phyloP scores from a whole-genome alignment of 2,888 invertebrate species.

The Drosophila lacicola region DNA sequence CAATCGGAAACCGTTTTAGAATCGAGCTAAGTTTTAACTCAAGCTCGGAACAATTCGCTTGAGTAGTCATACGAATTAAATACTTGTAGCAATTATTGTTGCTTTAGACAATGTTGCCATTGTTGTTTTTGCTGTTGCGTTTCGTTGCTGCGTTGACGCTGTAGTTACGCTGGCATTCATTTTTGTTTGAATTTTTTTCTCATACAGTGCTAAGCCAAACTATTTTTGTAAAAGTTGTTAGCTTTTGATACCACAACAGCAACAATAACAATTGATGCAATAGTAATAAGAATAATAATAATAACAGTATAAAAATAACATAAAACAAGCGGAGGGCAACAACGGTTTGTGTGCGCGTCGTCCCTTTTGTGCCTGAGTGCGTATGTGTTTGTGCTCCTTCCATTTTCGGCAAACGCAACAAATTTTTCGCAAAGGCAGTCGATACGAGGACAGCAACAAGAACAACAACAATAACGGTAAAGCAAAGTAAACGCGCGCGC shows the following conservation, averaged over 20 bases:
- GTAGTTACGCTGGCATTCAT: conserved; percentile 41
- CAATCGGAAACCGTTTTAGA: conserved; percentile 15
- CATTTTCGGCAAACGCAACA: conserved; percentile 62
- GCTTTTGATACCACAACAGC: conserved; percentile 37
- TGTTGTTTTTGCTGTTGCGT: conserved; percentile 13
- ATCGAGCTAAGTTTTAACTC: conserved; percentile 24
- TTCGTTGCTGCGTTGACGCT: conserved; percentile 12
- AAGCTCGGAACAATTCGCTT: conserved; percentile 17
- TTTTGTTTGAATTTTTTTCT: conserved; percentile 23
- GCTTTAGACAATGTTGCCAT: conserved; percentile 7
- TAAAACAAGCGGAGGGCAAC: conserved; percentile 27
- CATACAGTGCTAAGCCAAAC: conserved; percentile 44
- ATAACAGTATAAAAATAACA: conserved; percentile 7
- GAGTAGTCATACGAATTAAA: conserved; percentile 40
- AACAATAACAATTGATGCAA: conserved; percentile 8
- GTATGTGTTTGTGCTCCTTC: conserved; percentile 26
- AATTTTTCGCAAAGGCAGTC: conserved; percentile 57
- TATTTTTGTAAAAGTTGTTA: conserved; percentile 50
- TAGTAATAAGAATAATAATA: background rate
- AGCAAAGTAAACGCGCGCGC: conserved; percentile 60
- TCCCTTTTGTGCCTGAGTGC: conserved; percentile 45
- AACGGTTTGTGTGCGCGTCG: conserved; percentile 37
- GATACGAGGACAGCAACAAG: conserved; percentile 14
- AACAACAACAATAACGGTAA: conserved; percentile 1
- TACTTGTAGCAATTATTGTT: conserved; percentile 26